These are phyloP conservation scores for Ciconia boyciana DNA, from an alignment of 2,113 vertebrate species.

Conservation along the genomic window DNA sequence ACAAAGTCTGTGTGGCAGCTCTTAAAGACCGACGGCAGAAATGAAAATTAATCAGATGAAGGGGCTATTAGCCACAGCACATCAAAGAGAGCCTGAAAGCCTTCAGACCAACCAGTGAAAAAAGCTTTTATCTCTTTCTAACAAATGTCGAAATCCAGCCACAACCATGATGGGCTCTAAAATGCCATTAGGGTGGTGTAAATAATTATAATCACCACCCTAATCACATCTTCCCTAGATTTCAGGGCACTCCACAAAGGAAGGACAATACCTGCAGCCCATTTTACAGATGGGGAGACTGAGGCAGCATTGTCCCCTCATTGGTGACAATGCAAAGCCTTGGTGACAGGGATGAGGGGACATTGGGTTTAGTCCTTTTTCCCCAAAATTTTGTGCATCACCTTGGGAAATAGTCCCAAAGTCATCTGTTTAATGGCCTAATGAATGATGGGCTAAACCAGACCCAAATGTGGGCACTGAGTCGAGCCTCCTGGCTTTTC, in stretches of 20 bases:
- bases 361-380: fast-evolving
- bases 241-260: not conserved
- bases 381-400: not conserved
- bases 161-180: not conserved
- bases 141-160: not conserved
- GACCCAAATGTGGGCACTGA: not conserved
- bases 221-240: not conserved
- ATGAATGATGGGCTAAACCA: not conserved
- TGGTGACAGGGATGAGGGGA: not conserved
- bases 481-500: not conserved
- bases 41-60: constrained; percentile 35
- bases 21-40: not conserved
- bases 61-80: not conserved
- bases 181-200: not conserved
- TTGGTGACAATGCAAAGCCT: not conserved
- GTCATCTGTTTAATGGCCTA: not conserved
- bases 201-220: not conserved
- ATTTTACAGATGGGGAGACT: not conserved
- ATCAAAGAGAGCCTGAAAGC: not conserved
- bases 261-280: not conserved
- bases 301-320: not conserved
- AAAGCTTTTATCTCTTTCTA: constrained; percentile 20
- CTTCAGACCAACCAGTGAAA: not conserved
- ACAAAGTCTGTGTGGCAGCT: constrained; percentile 41
- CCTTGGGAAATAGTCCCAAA: not conserved